phyloP scores from a whole-genome alignment of 92 coral and sea anemone species.

The Parazoanthus swiftii region DNA sequence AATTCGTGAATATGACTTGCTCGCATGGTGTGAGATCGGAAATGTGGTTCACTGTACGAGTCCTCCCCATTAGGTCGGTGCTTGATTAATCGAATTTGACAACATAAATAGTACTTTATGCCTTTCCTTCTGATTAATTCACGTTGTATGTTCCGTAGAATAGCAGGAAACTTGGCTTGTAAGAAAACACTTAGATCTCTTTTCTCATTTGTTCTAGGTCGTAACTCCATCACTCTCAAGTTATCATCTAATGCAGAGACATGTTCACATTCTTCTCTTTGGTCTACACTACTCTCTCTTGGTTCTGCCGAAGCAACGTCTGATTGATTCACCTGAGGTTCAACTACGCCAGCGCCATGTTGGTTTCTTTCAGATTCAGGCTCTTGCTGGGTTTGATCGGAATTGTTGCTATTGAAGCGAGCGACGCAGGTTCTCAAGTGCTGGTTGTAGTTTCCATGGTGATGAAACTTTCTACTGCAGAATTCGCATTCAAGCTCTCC shows the following conservation, averaged over 20 bases:
- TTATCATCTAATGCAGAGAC: slow-evolving; percentile 42
- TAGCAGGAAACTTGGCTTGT: slow-evolving; percentile 32
- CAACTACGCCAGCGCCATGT: not conserved
- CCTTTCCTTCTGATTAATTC: slow-evolving; percentile 44
- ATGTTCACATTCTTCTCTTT: slow-evolving; percentile 18
- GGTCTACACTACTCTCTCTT: not conserved
- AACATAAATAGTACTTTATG: slow-evolving; percentile 43
- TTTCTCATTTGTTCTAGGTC: slow-evolving; percentile 41
- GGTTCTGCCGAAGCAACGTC: no score
- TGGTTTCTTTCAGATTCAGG: slow-evolving; percentile 6
- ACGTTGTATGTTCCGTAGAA: slow-evolving; percentile 22
- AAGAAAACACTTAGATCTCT: slow-evolving; percentile 38
- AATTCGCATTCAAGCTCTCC: not conserved
- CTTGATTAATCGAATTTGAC: slow-evolving; percentile 42
- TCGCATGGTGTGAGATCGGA: slow-evolving; percentile 40
- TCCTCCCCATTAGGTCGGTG: slow-evolving; percentile 35
- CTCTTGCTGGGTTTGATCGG: not conserved
- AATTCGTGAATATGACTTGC: slow-evolving; percentile 13
- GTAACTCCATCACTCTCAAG: slow-evolving; percentile 27
- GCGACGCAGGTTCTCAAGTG: not conserved
- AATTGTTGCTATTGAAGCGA: not conserved
- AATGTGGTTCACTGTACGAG: slow-evolving; percentile 34
- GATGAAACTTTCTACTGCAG: not conserved
- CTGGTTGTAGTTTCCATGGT: not conserved
- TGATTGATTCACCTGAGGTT: no score